Evolutionary conservation across 2,113 vertebrate species (phyloP), one percentile per base, ranked within the genome.

Genomic region (Columbina picui): DNA sequence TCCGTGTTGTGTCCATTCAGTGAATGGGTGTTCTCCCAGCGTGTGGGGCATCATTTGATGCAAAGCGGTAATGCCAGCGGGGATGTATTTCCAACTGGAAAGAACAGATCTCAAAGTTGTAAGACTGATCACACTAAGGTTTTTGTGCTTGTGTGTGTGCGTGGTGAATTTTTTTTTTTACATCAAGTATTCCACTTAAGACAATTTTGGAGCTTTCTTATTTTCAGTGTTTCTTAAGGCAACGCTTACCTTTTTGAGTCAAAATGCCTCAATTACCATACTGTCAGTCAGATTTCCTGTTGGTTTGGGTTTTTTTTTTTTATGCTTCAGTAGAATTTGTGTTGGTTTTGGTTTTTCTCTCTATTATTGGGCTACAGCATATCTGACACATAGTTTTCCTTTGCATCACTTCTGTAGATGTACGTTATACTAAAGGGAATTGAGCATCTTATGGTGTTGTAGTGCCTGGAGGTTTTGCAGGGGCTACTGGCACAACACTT

Each of bases 11-110:
- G 45, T 96, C 95, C 95, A 77, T 96, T 96, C 95, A 80, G 34
- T 87, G 91, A 96, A 94, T 91, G 95, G 84, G 70, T 67, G 81
- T 89, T 87, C 74, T 61, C 45, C 69, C 70, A 34, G 74, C 13
- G 14, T 1, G 32, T 3, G 15, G 69, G 87, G 84, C 82, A 69
- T 73, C 4, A 0, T 39, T 60, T 59, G 87, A 32, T 91, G 91
- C 77, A 26, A 56, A 83, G 74, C 7, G 2, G 74, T 71, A 82
- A 71, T 25, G 39, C 81, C 53, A 76, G 75, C 17, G 18, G 18
- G 81, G 57, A 69, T 85, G 57, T 71, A 65, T 93, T 95, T 96
- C 87, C 70, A 49, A 17, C 67, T 77, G 93, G 89, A 93, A 95
- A 70, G 71, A 78, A 61, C 38, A 70, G 87, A 89, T 47, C 78